Conservation (phyloP, 2,113 vertebrate genomes). For the Eretmochelys imbricata region DNA sequence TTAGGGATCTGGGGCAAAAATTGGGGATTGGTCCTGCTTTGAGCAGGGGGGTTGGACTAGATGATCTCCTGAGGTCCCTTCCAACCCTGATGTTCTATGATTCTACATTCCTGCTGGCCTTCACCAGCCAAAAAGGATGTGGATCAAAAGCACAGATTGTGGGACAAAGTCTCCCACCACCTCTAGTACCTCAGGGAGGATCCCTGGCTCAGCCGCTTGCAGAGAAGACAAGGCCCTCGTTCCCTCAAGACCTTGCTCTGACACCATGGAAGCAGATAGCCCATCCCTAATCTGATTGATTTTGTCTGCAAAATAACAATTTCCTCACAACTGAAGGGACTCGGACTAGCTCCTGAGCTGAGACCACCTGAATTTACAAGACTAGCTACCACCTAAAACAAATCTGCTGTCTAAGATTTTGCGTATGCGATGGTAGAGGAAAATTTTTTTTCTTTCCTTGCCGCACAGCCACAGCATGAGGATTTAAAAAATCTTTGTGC, state of each 20-base stretch:
- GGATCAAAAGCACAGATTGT: neutral
- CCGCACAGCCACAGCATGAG: neutral
- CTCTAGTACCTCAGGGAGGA: neutral
- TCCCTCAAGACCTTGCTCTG: neutral
- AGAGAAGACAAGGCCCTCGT: neutral
- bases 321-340: neutral
- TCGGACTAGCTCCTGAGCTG: neutral
- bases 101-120: neutral
- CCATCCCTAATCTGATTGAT: neutral
- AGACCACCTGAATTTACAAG: neutral
- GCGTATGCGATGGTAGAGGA: neutral
- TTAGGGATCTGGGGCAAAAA: too few species aligned
- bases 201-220: neutral
- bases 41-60: too few species aligned
- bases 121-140: neutral
- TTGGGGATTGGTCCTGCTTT: too few species aligned
- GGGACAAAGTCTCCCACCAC: neutral
- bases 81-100: too few species aligned
- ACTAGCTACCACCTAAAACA: neutral
- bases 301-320: neutral
- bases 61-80: too few species aligned
- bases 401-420: neutral
- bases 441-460: neutral
- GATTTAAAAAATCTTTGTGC: neutral
- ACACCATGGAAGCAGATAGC: neutral